Evolutionary conservation across 2,888 invertebrate species (phyloP), one percentile per base, ranked within the genome.

Genomic region (Matsumyia berberina): DNA sequence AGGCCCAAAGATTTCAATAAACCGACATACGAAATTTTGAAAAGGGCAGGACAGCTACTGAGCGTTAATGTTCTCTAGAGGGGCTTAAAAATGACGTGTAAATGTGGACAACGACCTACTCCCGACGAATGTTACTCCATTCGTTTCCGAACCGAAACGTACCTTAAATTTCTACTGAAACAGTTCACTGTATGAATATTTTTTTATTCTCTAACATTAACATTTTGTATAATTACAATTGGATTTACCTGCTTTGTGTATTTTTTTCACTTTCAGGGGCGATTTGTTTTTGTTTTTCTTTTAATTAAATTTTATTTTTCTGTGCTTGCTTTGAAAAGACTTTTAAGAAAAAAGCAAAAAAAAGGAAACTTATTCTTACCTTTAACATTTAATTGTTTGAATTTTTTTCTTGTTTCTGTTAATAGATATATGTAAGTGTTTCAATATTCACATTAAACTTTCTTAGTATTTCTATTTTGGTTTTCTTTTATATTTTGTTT

Each of bases 321-420:
- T 51, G 72, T 83, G 78, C 78, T n/a, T 69, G 83, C 51, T 69
- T 74, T 49, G 31, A 31, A 55, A 39, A 69, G 24, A n/a, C n/a
- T 24, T 24, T 24, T 24, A 66, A 76, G 33, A 31, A 83, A 37
- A 67, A 44, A 39, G 11, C 37, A 51, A 46, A 53, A 62, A 67
- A 67, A 51, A 57, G 51, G 64, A 44, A 73, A 55, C 66, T 73
- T 73, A 83, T 74, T 78, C 57, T 76, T 74, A 83, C 60, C 19
- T 62, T 67, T 49, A 46, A 58, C 29, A 58, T 73, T 69, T 57
- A 78, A 46, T 69, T 46, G 11, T 58, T 73, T 19, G 37, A 57
- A 66, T 37, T 55, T 46, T 31, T 39, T 46, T 49, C 35, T 51
- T 51, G 9, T 44, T 58, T 67, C 49, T 31, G 46, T 55, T 44